Evolutionary conservation across 2,113 vertebrate species (phyloP), one percentile per base, ranked within the genome.

Genomic region (Dolichallabes microphthalmus): DNA sequence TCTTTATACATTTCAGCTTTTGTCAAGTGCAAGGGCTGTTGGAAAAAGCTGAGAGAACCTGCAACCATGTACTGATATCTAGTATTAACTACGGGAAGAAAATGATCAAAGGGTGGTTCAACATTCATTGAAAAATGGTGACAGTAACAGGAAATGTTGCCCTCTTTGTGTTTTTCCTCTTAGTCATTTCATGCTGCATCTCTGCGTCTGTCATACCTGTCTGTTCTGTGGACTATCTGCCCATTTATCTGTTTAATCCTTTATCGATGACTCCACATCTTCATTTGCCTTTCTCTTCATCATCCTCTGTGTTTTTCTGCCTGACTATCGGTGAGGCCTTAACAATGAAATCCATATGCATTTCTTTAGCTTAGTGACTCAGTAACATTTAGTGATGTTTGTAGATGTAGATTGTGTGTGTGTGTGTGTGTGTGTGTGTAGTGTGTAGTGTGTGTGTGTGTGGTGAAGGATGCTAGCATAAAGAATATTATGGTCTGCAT

Each of bases 401-500:
- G 81, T 88, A 85, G 80, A 84, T 87, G 35, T 84, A 63, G 84
- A 82, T 61, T 17, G 15, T 57, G 27, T 32, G 27, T 57, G 27
- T 71, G 55, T 0, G 58, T 82, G 55, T 7, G 52, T n/a, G 19
- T 75, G 53, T 52, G 32, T 52, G 68, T 52, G 52, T n/a, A n/a
- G 27, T 32, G 27, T 57, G 27, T 71, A n/a, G 55, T 0, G 58
- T 82, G 55, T 7, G 52, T 27, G 58, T 58, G 79, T 58, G 87
- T 61, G 15, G 30, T 50, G 20, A 45, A 71, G 82, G 57, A 25
- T 35, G 73, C 17, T 66, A 83, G 66, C 82, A 82, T 89, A 87
- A 90, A 85, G 86, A 92, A 85, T 90, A 92, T 93, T 94, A 91
- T 93, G 92, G 92, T 92, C 90, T 94, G 91, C 91, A 90, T 93